Base-by-base conservation (phyloP, 2,888 invertebrate genomes). In the Dysmachus trigonus region DNA sequence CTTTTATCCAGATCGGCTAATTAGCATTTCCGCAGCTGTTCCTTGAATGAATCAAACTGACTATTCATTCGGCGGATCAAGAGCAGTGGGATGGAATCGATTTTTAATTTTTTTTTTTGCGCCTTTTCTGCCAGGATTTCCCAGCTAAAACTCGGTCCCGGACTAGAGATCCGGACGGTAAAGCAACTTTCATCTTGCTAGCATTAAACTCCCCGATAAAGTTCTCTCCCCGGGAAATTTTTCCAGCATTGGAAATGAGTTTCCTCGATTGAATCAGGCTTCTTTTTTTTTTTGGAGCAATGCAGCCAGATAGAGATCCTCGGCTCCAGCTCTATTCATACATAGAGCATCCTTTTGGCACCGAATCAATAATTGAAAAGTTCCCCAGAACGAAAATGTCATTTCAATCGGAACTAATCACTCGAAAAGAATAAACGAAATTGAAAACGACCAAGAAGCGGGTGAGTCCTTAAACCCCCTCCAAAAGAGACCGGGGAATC, bases 21-120 rank as follows among this genome's bases (percentile, higher is more conserved):
- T 77, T 77, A 77, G 77, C 77, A 77, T 77, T 77, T 77, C 77
- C 77, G 77, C 38, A 47, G 47, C 77, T 22, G 47, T 77, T 77
- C 47, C 47, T 77, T 77, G 77, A 77, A 77, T 77, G 77, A 77
- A 77, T 77, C 77, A 77, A 38, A 77, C 27, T 47, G 35, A 47
- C 77, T 77, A 77, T 77, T 77, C 77, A 77, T 77, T n/a, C 18
- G 47, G 30, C 47, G 77, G 77, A 77, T 77, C 10, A 8, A 47
- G 5, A 27, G 6, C 22, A 47, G 22, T 10, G 15, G 18, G 13
- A n/a, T 27, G 5, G 22, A 77, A 77, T 77, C 77, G 77, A 77
- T 77, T 77, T 38, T 74, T 27, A n/a, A n/a, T n/a, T 33, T n/a
- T n/a, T 18, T 18, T 13, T 41, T 76, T 77, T 30, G 8, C 22